Evolutionary conservation across 2,113 vertebrate species (phyloP), one percentile per base, ranked within the genome.

Genomic region (Passer domesticus): DNA sequence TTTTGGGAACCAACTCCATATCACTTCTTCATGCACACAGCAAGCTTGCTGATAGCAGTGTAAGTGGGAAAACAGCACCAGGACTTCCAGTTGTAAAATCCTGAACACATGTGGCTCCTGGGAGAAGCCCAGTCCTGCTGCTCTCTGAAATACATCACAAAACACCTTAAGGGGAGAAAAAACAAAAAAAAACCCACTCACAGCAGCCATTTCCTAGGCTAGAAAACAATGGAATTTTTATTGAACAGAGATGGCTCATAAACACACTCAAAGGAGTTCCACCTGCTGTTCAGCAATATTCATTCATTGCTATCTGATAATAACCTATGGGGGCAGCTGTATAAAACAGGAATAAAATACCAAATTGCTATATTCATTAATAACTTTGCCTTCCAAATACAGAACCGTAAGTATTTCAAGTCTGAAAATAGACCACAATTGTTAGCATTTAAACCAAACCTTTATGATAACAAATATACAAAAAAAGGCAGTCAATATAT

Each of bases 321-420:
- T 94, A 96, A 94, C 79, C 93, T 96, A 90, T 72, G 52, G 83
- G 84, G 87, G 85, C 68, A 89, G 90, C 93, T 81, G 92, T 97
- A 97, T 96, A 95, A 97, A 97, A 96, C 87, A 92, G 92, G 94
- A 96, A 93, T 96, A 97, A 95, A 97, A 97, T 96, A 96, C 93
- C 87, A 96, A 96, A 96, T 91, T 47, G 68, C 94, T 95, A 89
- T 93, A 88, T 92, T 97, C 44, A 75, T 96, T 94, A 96, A 83
- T 94, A 97, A 93, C 79, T 94, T 93, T 90, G 68, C 90, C 85
- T 95, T 93, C 79, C 93, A 95, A 95, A 93, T 96, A 96, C 96
- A 96, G 92, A 97, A 96, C 88, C 1, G 3, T 94, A 86, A 73
- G 90, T 90, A 96, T 96, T 94, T 93, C 75, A 96, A 97, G 93